Evolutionary conservation across 2,888 invertebrate genomes (phyloP).

Genomic region (Dynastes maya): DNA sequence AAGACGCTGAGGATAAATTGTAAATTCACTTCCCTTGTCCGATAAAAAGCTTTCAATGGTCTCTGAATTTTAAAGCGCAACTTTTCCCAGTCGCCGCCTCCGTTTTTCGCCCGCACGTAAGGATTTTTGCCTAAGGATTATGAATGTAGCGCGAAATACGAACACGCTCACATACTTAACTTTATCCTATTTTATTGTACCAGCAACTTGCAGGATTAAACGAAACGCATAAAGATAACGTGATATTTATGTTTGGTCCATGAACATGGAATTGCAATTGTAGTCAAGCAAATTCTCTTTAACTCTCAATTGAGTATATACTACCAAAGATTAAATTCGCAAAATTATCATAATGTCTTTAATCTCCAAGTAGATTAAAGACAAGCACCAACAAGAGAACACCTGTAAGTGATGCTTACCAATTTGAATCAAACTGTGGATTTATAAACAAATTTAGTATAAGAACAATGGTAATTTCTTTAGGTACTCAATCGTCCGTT

Average conservation of each 20-base stretch:
- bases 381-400: background rate
- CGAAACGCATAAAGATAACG: background rate
- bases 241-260: too few species aligned
- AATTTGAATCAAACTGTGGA: background rate
- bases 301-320: too few species aligned
- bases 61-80: conserved; percentile 67
- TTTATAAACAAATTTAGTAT: background rate
- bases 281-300: background rate
- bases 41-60: conserved; percentile 69
- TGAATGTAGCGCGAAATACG: conserved; percentile 20
- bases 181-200: conserved; percentile 11
- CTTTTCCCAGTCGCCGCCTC: conserved; percentile 54
- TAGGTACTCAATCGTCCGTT: too few species aligned
- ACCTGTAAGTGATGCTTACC: background rate
- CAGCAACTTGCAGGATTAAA: conserved; percentile 10
- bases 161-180: conserved; percentile 30
- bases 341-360: too few species aligned
- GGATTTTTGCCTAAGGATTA: conserved; percentile 57
- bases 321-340: too few species aligned
- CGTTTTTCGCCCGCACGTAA: conserved; percentile 53
- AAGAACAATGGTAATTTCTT: too few species aligned
- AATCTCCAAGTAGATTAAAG: too few species aligned
- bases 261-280: background rate
- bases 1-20: conserved; percentile 67
- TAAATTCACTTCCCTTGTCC: conserved; percentile 72